Evolutionary conservation across 2,888 invertebrate genomes (phyloP).

Genomic region (Callyntrura guangdongensis): DNA sequence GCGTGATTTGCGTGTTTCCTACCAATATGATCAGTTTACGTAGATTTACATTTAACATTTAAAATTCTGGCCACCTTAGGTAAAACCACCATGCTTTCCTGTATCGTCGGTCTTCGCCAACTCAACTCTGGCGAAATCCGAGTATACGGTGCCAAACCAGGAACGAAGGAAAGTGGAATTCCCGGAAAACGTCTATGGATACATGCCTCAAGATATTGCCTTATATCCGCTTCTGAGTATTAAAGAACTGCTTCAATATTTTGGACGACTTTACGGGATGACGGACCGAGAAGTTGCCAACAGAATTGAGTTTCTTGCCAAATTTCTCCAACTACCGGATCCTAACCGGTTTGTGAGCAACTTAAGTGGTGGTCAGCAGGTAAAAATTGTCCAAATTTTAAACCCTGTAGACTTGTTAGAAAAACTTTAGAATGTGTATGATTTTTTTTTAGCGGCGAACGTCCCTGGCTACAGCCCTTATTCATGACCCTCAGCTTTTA

Average conservation of each 20-base stretch:
- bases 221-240: slow-evolving; percentile 75
- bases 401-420: no score
- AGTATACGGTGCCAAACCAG: slow-evolving; percentile 86
- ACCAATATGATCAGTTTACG: no score
- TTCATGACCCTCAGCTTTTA: slow-evolving; percentile 87
- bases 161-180: slow-evolving; percentile 85
- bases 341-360: not conserved
- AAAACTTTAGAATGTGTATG: no score
- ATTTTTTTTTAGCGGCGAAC: no score
- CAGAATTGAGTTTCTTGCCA: slow-evolving; percentile 52
- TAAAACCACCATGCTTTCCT: slow-evolving; percentile 79
- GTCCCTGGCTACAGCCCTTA: slow-evolving; percentile 86
- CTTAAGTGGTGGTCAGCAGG: slow-evolving; percentile 86
- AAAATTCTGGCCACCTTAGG: no score
- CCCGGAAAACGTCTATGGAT: slow-evolving; percentile 86
- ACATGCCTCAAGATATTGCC: slow-evolving; percentile 86
- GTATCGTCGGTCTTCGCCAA: slow-evolving; percentile 86
- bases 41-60: no score
- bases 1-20: no score
- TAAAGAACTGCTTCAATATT: slow-evolving; percentile 70
- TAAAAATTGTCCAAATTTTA: no score
- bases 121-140: slow-evolving; percentile 86
- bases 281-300: slow-evolving; percentile 65
- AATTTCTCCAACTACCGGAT: slow-evolving; percentile 68
- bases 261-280: slow-evolving; percentile 79